Evolutionary conservation across 2,888 invertebrate species (phyloP), one percentile per base, ranked within the genome.

Genomic region (Seira musarum): DNA sequence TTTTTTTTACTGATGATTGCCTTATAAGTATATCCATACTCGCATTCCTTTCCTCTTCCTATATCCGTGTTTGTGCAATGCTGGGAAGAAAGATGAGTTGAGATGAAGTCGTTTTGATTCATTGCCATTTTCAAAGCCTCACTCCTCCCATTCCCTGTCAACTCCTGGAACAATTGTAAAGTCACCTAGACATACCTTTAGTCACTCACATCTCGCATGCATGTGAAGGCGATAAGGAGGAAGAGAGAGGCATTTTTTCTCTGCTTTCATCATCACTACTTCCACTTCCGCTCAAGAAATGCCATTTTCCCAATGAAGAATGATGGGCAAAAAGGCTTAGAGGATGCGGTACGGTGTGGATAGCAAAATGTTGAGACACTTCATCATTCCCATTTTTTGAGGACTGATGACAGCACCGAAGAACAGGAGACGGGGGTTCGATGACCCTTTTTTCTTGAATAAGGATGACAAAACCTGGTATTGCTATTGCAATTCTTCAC

Each of bases 301-400:
- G 64, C 72, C 64, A 46, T 72, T 57, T 69, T 49, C 46, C 21
- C 67, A 46, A 21, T 60, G 60, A 60, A 22, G 60, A 22, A 60
- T 60, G 60, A 60, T 60, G 22, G 60, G 60, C 22, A 60, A 21
- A n/a, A 49, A 49, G 17, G 22, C 60, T 8, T 60, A 2, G 19
- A n/a, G n/a, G 49, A 49, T 49, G 49, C 15, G 60, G 8, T 60
- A 60, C 21, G 2, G 5, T 2, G 2, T 60, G n/a, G n/a, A n/a
- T n/a, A n/a, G n/a, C 60, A 2, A 10, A 21, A 21, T 21, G 60
- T 13, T 2, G 60, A 60, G 60, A 21, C 60, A 21, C 22, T 60
- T 60, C 60, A 60, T 60, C 60, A 60, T 60, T 49, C 60, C 60
- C 8, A 2, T 60, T 57, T 60, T 60, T 8, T 15, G n/a, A 60